A percentile compares a stretch with the other conserved stretches of the same genome.
Evolutionary conservation across 2,113 vertebrate genomes (phyloP).

Genomic region (Tetraodon nigroviridis): DNA sequence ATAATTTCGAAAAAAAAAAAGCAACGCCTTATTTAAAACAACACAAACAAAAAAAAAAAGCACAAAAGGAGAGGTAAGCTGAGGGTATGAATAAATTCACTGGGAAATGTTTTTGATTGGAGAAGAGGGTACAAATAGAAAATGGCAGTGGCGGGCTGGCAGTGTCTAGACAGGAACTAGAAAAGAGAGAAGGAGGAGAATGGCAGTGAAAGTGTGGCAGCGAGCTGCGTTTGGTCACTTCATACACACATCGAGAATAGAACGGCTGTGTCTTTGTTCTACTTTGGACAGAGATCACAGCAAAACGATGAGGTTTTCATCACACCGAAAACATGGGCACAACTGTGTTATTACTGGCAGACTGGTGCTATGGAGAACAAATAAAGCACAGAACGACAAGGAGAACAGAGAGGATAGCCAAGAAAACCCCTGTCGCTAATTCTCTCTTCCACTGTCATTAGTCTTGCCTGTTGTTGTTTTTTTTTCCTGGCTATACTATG

Average conservation of each 20-base stretch:
- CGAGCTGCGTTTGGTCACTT: not conserved
- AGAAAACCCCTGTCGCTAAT: not conserved
- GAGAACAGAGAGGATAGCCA: slow-evolving; percentile 18
- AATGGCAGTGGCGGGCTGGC: slow-evolving; percentile 29
- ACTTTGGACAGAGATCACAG: slow-evolving; percentile 18
- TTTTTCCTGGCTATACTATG: slow-evolving; percentile 1
- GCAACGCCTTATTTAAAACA: slow-evolving; percentile 47
- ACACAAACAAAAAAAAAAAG: slow-evolving; percentile 40
- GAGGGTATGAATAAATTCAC: slow-evolving; percentile 10
- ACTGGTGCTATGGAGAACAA: slow-evolving; percentile 52
- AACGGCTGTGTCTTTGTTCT: slow-evolving; percentile 32
- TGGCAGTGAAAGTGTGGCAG: not conserved
- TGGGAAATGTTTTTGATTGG: slow-evolving; percentile 28
- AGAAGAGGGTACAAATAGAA: not conserved
- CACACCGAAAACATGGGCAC: not conserved
- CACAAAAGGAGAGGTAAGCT: not conserved
- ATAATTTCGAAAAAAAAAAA: slow-evolving; percentile 46
- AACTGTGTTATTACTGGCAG: slow-evolving; percentile 23
- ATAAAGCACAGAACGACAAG: slow-evolving; percentile 34
- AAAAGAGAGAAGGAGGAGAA: slow-evolving; percentile 1
- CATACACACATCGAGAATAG: slow-evolving; percentile 2
- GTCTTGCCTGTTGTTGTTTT: slow-evolving; percentile 40
- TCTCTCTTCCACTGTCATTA: slow-evolving; percentile 44
- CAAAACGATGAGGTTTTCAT: slow-evolving; percentile 24
- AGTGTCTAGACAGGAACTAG: slow-evolving; percentile 37